Evolutionary conservation across 1,140 invertebrate genomes (phyloP).

Genomic region (Papilio polyxenes): DNA sequence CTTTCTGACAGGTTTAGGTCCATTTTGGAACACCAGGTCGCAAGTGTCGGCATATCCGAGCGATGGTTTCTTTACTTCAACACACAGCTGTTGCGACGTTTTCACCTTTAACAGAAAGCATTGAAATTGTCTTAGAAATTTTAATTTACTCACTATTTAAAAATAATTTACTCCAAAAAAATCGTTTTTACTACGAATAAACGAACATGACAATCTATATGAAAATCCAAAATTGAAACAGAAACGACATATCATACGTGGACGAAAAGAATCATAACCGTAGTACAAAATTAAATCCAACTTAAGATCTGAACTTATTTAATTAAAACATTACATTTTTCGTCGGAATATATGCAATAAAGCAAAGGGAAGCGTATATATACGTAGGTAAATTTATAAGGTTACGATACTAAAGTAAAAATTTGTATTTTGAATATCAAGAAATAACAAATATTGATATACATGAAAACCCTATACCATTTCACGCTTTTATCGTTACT

Average conservation of each 20-base stretch:
- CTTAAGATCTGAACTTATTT: not conserved
- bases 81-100: slow-evolving; percentile 88
- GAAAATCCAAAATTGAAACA: not conserved
- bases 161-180: too few relatives aligned
- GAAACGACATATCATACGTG: not conserved
- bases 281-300: not conserved
- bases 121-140: not conserved
- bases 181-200: too few relatives aligned
- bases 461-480: too few relatives aligned
- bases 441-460: too few relatives aligned
- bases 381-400: not conserved
- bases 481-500: too few relatives aligned
- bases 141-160: not conserved
- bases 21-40: slow-evolving; percentile 87
- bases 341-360: not conserved
- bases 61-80: slow-evolving; percentile 83
- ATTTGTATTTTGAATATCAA: not conserved
- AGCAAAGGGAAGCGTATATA: not conserved
- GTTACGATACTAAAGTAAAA: not conserved
- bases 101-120: slow-evolving; percentile 81
- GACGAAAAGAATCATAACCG: not conserved
- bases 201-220: too few relatives aligned
- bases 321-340: not conserved
- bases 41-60: slow-evolving; percentile 91
- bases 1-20: slow-evolving; percentile 83